Conservation (phyloP, 2,888 invertebrate species). For the Aproaerema taeniolella region DNA sequence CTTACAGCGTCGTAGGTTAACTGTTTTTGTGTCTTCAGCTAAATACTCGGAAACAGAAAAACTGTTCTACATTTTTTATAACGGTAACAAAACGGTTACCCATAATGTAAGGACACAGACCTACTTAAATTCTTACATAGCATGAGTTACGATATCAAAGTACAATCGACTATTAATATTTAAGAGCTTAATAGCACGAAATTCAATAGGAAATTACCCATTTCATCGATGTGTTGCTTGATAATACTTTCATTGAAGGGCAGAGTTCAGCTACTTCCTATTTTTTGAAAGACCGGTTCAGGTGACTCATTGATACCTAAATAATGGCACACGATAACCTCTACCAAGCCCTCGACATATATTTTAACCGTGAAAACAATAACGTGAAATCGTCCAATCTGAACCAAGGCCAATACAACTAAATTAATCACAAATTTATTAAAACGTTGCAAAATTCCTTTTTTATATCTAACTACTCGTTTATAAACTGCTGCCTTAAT, state of each 20-base stretch:
- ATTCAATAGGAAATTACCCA: conserved; percentile 12
- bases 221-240: not conserved
- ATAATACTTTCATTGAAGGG: conserved; percentile 9
- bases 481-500: conserved; percentile 26
- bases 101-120: too few relatives aligned
- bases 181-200: conserved; percentile 3
- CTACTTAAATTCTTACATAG: too few relatives aligned
- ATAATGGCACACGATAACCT: conserved; percentile 33
- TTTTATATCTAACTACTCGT: conserved; percentile 25
- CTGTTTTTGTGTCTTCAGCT: too few relatives aligned
- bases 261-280: conserved; percentile 8
- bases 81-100: too few relatives aligned
- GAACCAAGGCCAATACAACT: conserved; percentile 57
- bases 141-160: too few relatives aligned
- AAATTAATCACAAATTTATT: conserved; percentile 51
- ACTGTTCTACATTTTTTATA: too few relatives aligned
- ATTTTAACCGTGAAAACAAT: conserved; percentile 69
- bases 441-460: conserved; percentile 39
- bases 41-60: too few relatives aligned
- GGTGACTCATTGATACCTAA: conserved; percentile 32
- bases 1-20: too few relatives aligned
- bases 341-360: conserved; percentile 74
- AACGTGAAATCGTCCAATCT: conserved; percentile 68
- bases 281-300: conserved; percentile 20
- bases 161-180: too few relatives aligned